Evolutionary conservation across 2,888 invertebrate genomes (phyloP).

Genomic region (Melanargia galathea): DNA sequence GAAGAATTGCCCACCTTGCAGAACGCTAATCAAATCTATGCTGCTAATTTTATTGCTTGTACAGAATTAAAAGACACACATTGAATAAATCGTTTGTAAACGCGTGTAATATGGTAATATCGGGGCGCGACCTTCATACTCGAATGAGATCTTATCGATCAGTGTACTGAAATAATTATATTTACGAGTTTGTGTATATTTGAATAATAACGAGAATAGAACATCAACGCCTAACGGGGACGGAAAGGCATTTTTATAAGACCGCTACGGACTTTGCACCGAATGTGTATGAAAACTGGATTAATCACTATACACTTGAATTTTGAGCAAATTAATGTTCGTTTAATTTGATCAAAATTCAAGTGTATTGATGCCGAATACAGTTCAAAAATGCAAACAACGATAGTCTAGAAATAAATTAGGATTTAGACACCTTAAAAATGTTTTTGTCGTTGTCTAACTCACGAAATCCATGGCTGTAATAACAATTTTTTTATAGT

Average conservation of each 20-base stretch:
- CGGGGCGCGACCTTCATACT: conserved; percentile 37
- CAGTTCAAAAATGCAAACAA: too few species aligned
- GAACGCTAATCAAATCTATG: not conserved
- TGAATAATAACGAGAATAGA: not conserved
- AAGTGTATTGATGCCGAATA: too few species aligned
- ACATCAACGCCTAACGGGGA: not conserved
- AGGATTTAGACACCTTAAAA: too few species aligned
- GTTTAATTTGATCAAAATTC: too few species aligned
- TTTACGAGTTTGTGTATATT: conserved; percentile 28
- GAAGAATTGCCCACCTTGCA: not conserved
- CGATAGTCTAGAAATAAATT: too few species aligned
- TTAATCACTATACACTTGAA: too few species aligned
- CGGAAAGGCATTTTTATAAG: not conserved
- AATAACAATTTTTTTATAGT: too few species aligned
- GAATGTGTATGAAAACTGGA: not conserved
- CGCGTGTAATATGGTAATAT: conserved; percentile 43
- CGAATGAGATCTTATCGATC: conserved; percentile 39
- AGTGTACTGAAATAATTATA: conserved; percentile 29
- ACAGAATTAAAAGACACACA: conserved; percentile 26
- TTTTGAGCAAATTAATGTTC: too few species aligned
- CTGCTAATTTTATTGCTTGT: not conserved
- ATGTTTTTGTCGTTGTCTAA: too few species aligned
- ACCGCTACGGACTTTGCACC: not conserved
- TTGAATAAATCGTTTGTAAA: conserved; percentile 42
- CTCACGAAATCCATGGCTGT: too few species aligned